Conservation (phyloP, 2,113 vertebrate genomes). For the Rhinichthys klamathensis region DNA sequence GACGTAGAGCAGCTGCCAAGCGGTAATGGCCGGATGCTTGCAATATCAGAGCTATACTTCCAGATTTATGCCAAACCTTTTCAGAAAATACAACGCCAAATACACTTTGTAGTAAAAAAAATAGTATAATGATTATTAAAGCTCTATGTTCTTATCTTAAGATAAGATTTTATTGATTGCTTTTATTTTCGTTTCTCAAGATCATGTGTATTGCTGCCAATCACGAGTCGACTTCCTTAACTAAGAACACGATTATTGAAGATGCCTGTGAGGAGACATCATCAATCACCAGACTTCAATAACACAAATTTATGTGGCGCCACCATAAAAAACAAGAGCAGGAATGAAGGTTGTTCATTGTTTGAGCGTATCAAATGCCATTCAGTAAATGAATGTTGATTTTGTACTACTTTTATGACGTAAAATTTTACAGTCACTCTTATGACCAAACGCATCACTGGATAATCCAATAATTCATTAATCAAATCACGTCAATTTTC, state of each 20-base stretch:
- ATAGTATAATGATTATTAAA: neutral
- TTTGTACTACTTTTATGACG: neutral
- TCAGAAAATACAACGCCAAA: neutral
- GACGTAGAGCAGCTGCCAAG: neutral
- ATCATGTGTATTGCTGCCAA: neutral
- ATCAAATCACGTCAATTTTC: neutral
- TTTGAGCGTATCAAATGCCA: slow-evolving; percentile 33
- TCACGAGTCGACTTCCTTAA: neutral
- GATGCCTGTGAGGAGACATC: slow-evolving; percentile 5
- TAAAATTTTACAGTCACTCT: neutral
- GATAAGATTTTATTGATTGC: neutral
- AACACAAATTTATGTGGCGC: slow-evolving; percentile 5
- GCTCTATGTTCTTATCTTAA: neutral
- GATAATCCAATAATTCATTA: slow-evolving; percentile 20
- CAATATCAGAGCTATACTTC: neutral
- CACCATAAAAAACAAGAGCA: slow-evolving; percentile 10
- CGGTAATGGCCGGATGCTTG: neutral
- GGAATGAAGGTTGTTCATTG: slow-evolving; percentile 17
- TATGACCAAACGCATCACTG: neutral
- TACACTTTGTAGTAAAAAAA: neutral
- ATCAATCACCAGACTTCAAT: slow-evolving; percentile 45
- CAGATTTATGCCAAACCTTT: neutral
- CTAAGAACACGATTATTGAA: neutral
- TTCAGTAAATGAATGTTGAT: neutral
- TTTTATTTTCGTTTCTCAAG: neutral